Percentiles rank a stretch among this genome's conserved stretches.
Conservation (phyloP, 2,888 invertebrate genomes). For the Cryptophagus acutangulus region DNA sequence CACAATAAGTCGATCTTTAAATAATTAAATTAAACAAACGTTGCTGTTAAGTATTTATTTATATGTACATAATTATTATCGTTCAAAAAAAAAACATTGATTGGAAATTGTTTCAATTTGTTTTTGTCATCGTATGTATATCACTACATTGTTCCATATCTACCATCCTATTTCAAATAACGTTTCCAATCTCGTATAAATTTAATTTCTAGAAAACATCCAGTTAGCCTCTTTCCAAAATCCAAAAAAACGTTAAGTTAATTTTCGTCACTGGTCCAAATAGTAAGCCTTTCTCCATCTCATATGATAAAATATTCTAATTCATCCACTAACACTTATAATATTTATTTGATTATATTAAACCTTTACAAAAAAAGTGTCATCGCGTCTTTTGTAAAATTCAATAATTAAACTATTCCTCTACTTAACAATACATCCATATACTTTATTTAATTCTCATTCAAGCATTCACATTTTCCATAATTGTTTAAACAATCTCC, state of each 20-base stretch:
- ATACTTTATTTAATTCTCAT: conserved; percentile 27
- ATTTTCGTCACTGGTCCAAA: conserved; percentile 34
- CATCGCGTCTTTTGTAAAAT: conserved; percentile 17
- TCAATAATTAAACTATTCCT: conserved; percentile 36
- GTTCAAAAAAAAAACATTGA: conserved; percentile 27
- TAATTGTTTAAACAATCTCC: conserved; percentile 34
- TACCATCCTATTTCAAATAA: conserved; percentile 36
- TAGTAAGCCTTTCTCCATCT: conserved; percentile 33
- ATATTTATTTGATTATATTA: conserved; percentile 33
- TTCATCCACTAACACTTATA: conserved; percentile 46
- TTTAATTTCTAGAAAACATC: conserved; percentile 13
- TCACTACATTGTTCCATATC: conserved; percentile 40
- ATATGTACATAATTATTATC: conserved; percentile 38
- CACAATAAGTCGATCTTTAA: conserved; percentile 9
- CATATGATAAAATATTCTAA: conserved; percentile 43
- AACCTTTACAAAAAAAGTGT: conserved; percentile 16
- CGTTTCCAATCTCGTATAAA: conserved; percentile 11
- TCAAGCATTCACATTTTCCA: conserved; percentile 17
- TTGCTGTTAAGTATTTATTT: conserved; percentile 1
- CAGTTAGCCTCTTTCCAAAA: conserved; percentile 34
- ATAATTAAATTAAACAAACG: conserved; percentile 15
- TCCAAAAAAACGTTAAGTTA: conserved; percentile 25
- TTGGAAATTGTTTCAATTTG: conserved; percentile 42
- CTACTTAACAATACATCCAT: conserved; percentile 38
- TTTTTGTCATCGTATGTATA: conserved; percentile 32